phyloP scores from a whole-genome alignment of 1,140 invertebrate species.

The Neodiprion lecontei region DNA sequence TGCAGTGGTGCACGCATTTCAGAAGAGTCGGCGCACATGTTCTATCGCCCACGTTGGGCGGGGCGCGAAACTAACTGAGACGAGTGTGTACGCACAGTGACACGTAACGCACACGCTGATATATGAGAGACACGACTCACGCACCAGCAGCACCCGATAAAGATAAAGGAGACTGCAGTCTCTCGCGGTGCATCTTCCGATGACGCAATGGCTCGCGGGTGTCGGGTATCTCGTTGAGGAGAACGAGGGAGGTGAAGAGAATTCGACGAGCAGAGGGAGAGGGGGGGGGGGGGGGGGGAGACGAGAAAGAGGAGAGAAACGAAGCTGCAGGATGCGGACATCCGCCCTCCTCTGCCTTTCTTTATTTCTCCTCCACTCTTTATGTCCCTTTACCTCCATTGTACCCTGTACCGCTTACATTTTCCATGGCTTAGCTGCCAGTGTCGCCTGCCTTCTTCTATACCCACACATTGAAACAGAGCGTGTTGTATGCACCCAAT shows the following conservation, averaged over 20 bases:
- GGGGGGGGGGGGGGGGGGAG: background rate
- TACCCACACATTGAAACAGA: too few relatives aligned
- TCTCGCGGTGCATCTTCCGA: background rate
- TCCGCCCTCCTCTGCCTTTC: background rate
- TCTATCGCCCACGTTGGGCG: background rate
- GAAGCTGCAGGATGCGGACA: slow-evolving; percentile 1
- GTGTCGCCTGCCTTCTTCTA: too few relatives aligned
- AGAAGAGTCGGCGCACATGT: background rate
- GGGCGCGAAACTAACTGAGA: background rate
- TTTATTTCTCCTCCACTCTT: background rate
- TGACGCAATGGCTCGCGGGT: background rate
- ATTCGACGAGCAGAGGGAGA: background rate
- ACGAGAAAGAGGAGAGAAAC: background rate
- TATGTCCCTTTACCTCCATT: background rate
- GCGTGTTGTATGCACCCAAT: too few relatives aligned
- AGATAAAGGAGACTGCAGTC: background rate
- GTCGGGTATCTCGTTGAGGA: background rate
- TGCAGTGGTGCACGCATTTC: too few relatives aligned
- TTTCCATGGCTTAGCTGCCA: too few relatives aligned
- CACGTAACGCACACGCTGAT: background rate
- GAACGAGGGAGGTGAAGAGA: background rate
- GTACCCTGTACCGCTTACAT: too few relatives aligned
- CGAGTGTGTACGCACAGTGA: too few relatives aligned
- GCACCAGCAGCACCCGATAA: background rate
- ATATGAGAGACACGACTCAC: background rate